A percentile compares a stretch with the other conserved stretches of the same genome.
Conservation (phyloP, 2,888 invertebrate genomes). For the Ganaspis brasiliensis region DNA sequence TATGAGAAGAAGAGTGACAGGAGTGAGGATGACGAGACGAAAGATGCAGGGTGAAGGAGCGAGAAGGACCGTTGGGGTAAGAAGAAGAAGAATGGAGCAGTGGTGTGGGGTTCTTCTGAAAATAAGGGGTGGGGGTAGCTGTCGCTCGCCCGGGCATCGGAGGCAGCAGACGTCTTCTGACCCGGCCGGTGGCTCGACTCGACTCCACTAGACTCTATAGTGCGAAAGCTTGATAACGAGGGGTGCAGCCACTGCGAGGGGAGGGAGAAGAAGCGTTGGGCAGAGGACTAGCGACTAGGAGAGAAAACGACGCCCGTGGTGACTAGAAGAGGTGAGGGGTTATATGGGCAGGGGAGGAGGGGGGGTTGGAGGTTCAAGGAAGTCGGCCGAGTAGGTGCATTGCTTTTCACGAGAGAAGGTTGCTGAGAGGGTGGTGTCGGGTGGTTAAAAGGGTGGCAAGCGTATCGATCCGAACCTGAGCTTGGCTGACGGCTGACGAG, state of each 20-base stretch:
- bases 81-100: conserved; percentile 58
- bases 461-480: conserved; percentile 79
- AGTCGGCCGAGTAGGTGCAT: conserved; percentile 75
- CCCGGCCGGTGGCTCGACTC: conserved; percentile 81
- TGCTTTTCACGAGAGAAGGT: conserved; percentile 75
- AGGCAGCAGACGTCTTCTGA: conserved; percentile 81
- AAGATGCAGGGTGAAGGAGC: conserved; percentile 63
- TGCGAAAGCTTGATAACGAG: conserved; percentile 50
- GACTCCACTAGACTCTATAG: conserved; percentile 55
- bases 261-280: conserved; percentile 45
- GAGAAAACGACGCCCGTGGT: conserved; percentile 43
- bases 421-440: conserved; percentile 53
- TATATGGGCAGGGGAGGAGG: not conserved
- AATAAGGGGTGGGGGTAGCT: conserved; percentile 76
- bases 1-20: conserved; percentile 52
- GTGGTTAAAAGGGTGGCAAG: conserved; percentile 73
- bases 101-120: conserved; percentile 62
- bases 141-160: conserved; percentile 81
- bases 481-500: conserved; percentile 80
- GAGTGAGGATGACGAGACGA: conserved; percentile 46
- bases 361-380: conserved; percentile 59
- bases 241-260: conserved; percentile 43
- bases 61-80: conserved; percentile 62
- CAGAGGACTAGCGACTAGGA: conserved; percentile 46
- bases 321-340: conserved; percentile 53